Conservation (phyloP, 1,140 invertebrate species). For the Teleogryllus occipitalis region DNA sequence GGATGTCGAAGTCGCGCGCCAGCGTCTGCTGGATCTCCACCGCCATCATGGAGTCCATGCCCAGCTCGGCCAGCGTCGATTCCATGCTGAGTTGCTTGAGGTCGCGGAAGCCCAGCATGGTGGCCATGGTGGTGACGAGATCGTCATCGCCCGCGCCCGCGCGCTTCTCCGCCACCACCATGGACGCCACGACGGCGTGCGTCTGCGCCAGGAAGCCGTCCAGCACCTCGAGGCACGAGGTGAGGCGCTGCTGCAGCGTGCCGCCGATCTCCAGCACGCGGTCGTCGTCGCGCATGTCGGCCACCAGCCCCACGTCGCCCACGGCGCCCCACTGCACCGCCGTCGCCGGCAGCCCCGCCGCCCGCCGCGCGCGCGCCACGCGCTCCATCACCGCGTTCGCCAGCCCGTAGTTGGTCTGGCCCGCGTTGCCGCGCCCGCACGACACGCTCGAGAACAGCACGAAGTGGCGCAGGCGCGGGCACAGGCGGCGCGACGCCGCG, state of each 20-base stretch:
- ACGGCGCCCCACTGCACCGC: constrained; percentile 42
- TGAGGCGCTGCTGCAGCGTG: constrained; percentile 51
- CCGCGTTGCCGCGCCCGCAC: constrained; percentile 27
- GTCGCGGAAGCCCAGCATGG: constrained; percentile 10
- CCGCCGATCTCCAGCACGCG: constrained; percentile 48
- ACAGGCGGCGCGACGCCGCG: no score
- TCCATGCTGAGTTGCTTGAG: constrained; percentile 36
- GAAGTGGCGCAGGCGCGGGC: constrained; percentile 32
- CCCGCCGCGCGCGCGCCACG: constrained; percentile 25
- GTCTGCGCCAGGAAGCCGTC: neutral
- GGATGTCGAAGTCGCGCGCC: constrained; percentile 38
- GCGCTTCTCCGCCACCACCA: neutral
- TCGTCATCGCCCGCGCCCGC: neutral
- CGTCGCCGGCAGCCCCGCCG: constrained; percentile 24
- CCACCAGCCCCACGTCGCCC: constrained; percentile 63
- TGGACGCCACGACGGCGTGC: neutral
- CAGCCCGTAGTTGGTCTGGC: constrained; percentile 29
- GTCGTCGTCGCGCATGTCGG: constrained; percentile 72
- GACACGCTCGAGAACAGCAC: constrained; percentile 29
- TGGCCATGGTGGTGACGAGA: neutral
- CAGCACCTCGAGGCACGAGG: neutral
- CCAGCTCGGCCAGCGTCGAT: constrained; percentile 53
- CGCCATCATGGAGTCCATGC: constrained; percentile 84
- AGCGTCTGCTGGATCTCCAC: constrained; percentile 62
- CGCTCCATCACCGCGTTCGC: constrained; percentile 29